Conservation (phyloP, 2,888 invertebrate genomes). For the Incurvaria masculella region DNA sequence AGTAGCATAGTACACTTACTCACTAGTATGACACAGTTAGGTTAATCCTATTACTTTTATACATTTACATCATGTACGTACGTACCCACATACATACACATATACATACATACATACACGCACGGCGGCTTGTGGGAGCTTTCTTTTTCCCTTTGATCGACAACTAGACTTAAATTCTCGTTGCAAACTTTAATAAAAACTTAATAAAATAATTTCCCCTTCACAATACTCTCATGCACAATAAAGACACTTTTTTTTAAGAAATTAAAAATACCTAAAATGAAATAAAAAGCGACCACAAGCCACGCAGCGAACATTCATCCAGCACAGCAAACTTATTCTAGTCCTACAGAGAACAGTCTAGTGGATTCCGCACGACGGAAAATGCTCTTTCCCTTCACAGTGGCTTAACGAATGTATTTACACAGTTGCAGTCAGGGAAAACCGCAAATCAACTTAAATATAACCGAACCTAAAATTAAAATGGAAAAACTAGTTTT, state of each 20-base stretch:
- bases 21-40: conserved; percentile 55
- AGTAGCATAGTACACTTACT: conserved; percentile 53
- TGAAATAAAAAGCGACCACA: not conserved
- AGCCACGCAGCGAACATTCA: not conserved
- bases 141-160: no score
- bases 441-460: conserved; percentile 17
- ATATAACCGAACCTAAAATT: not conserved
- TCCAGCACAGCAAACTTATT: conserved; percentile 7
- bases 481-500: not conserved
- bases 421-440: conserved; percentile 36
- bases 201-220: no score
- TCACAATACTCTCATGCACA: no score
- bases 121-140: not conserved
- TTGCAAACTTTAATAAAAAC: no score
- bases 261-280: not conserved
- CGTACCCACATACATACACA: conserved; percentile 37
- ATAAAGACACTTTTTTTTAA: no score
- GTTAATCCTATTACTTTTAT: conserved; percentile 44
- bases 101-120: not conserved
- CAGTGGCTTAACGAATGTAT: conserved; percentile 34
- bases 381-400: conserved; percentile 46
- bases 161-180: no score
- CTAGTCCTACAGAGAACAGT: conserved; percentile 46
- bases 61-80: conserved; percentile 51
- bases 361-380: conserved; percentile 54